Conservation (phyloP, 1,140 invertebrate species). For the Saccostrea cuccullata region DNA sequence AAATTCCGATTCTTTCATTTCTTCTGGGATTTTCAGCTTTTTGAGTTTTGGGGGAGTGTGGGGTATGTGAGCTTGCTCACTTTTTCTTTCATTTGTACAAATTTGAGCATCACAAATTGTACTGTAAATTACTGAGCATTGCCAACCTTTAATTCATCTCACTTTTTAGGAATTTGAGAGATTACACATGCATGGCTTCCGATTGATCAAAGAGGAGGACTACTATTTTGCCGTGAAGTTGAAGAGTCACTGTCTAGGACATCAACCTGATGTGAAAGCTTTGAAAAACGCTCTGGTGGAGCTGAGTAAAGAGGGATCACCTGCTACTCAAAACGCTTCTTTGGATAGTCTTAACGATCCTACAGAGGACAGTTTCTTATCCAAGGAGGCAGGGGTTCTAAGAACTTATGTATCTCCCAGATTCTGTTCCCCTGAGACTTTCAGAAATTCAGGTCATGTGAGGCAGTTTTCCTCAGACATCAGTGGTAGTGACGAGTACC, state of each 20-base stretch:
- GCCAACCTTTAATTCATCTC: not conserved
- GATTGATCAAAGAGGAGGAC: constrained; percentile 81
- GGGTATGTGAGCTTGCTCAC: too few species aligned
- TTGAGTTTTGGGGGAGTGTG: too few species aligned
- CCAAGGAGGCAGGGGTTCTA: constrained; percentile 40
- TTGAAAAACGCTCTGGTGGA: constrained; percentile 62
- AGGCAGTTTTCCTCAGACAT: constrained; percentile 1
- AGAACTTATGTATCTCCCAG: constrained; percentile 50
- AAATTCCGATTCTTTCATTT: too few species aligned
- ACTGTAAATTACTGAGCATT: too few species aligned
- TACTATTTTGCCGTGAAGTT: constrained; percentile 83
- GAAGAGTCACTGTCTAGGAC: not conserved
- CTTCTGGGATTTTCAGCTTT: too few species aligned
- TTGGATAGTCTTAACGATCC: not conserved
- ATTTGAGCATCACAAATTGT: too few species aligned
- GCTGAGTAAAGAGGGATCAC: constrained; percentile 59
- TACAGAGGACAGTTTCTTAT: constrained; percentile 1
- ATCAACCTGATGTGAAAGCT: constrained; percentile 58
- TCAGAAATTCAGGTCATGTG: not conserved
- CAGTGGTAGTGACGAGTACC: constrained; percentile 22
- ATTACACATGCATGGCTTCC: constrained; percentile 83
- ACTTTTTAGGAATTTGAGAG: constrained; percentile 82
- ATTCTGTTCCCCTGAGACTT: constrained; percentile 32
- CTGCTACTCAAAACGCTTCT: constrained; percentile 37
- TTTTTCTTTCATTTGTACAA: too few species aligned